phyloP scores from a whole-genome alignment of 2,797 vertebrate species.

The Coracias cyanogaster region DNA sequence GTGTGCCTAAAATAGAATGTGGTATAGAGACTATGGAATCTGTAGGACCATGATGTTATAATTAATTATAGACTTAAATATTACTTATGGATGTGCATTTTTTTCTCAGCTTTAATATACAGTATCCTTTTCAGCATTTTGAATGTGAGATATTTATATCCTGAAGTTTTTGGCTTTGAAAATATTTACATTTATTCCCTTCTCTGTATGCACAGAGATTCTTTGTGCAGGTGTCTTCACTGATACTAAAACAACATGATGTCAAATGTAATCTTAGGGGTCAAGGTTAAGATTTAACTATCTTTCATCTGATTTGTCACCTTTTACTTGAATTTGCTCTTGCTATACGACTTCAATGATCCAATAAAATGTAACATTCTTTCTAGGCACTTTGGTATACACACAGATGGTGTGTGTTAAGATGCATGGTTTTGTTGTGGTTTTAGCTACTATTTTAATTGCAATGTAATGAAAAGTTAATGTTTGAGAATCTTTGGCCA shows the following conservation, averaged over 20 bases:
- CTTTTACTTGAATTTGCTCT: slow-evolving; percentile 4
- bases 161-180: slow-evolving; percentile 29
- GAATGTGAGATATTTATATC: slow-evolving; percentile 51
- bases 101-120: slow-evolving; percentile 49
- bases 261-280: slow-evolving; percentile 28
- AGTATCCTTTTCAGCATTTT: slow-evolving; percentile 51
- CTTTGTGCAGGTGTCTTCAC: slow-evolving; percentile 20
- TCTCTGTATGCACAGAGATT: background rate
- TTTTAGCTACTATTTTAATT: background rate
- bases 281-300: background rate
- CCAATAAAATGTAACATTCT: slow-evolving; percentile 21
- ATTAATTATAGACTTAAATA: slow-evolving; percentile 66
- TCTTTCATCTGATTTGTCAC: background rate
- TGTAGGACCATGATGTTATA: slow-evolving; percentile 51
- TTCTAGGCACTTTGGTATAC: slow-evolving; percentile 5
- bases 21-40: slow-evolving; percentile 66
- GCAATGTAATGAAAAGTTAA: background rate
- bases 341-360: background rate
- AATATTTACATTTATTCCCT: slow-evolving; percentile 49
- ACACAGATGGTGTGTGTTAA: background rate
- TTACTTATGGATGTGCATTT: slow-evolving; percentile 51
- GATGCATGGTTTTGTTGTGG: background rate
- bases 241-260: slow-evolving; percentile 32
- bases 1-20: slow-evolving; percentile 53
- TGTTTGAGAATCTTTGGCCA: background rate